These are phyloP conservation scores for Pristionchus arcanus DNA, from an alignment of 2,888 invertebrate genomes.

Conservation along the genomic window DNA sequence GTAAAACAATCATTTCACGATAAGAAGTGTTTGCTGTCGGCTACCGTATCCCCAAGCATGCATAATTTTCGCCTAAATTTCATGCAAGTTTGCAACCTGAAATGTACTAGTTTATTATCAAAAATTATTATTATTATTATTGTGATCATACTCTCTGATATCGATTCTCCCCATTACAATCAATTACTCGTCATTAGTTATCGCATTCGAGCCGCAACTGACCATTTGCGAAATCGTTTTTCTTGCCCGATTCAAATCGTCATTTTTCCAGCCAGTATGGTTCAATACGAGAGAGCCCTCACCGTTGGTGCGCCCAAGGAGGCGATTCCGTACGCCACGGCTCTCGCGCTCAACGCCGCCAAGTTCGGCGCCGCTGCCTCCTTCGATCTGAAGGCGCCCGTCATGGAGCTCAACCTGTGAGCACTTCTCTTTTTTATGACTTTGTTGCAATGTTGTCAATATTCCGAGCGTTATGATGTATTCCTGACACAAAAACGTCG, in stretches of 20 bases:
- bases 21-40: too few species aligned
- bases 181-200: too few species aligned
- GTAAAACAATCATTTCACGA: too few species aligned
- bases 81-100: not conserved
- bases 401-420: slow-evolving; percentile 63
- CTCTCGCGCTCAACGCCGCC: slow-evolving; percentile 65
- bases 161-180: too few species aligned
- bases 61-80: too few species aligned
- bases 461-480: not conserved
- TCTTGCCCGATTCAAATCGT: not conserved
- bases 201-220: not conserved
- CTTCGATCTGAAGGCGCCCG: slow-evolving; percentile 60
- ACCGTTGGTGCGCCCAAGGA: slow-evolving; percentile 60
- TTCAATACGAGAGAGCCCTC: slow-evolving; percentile 57
- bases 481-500: not conserved
- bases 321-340: slow-evolving; percentile 65
- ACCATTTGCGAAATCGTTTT: not conserved
- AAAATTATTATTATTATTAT: too few species aligned
- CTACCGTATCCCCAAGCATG: too few species aligned
- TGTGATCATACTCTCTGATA: too few species aligned
- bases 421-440: not conserved
- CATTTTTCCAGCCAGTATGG: slow-evolving; percentile 53
- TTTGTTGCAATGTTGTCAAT: not conserved
- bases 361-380: slow-evolving; percentile 65
- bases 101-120: not conserved